phyloP scores from a whole-genome alignment of 2,888 invertebrate genomes.

The Dendrolimus pini region DNA sequence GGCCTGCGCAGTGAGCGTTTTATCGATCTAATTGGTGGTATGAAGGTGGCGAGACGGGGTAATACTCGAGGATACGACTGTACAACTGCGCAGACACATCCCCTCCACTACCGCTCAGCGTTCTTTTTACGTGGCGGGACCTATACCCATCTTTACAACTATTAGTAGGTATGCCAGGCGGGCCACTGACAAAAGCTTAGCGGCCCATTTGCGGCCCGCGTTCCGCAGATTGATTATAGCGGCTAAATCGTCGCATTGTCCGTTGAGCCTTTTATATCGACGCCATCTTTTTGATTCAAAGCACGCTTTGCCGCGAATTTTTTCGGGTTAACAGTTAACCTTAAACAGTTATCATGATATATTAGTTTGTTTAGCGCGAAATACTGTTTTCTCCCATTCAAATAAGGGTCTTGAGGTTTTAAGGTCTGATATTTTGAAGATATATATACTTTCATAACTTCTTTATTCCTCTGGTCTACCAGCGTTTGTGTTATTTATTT shows the following conservation, averaged over 20 bases:
- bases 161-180: neutral
- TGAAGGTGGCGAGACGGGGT: too few species aligned
- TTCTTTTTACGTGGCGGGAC: too few species aligned
- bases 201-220: neutral
- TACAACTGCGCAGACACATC: too few species aligned
- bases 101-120: too few species aligned
- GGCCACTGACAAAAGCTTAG: too few species aligned
- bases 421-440: neutral
- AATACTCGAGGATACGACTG: too few species aligned
- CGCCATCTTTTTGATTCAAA: neutral
- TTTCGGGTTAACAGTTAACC: constrained; percentile 14
- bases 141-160: neutral
- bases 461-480: too few species aligned
- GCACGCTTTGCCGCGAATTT: constrained; percentile 8
- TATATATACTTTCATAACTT: neutral
- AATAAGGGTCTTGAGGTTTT: neutral
- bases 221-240: neutral
- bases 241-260: neutral
- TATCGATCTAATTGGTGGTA: too few species aligned
- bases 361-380: constrained; percentile 1
- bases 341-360: constrained; percentile 17
- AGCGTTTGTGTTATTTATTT: too few species aligned
- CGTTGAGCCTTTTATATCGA: neutral
- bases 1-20: too few species aligned
- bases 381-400: neutral